Evolutionary conservation across 2,888 invertebrate genomes (phyloP).

Genomic region (Pammene fasciana): DNA sequence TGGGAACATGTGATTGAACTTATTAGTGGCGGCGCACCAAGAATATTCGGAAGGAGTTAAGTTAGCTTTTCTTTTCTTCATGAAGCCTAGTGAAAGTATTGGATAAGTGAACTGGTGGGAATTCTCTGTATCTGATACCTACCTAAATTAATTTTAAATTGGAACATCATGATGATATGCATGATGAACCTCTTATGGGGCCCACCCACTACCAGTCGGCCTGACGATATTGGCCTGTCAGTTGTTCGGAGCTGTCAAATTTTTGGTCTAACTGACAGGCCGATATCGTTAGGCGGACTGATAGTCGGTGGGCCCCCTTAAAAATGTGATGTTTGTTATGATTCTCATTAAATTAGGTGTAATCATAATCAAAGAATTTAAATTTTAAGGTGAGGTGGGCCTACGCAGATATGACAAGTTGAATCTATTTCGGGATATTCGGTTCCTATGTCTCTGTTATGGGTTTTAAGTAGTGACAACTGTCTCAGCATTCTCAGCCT

Average conservation of each 20-base stretch:
- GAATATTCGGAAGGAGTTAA: neutral
- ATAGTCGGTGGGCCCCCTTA: neutral
- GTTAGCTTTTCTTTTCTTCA: no score
- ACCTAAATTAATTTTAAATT: neutral
- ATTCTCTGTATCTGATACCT: no score
- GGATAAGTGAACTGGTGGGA: no score
- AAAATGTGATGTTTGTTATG: conserved; percentile 16
- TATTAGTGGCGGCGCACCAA: no score
- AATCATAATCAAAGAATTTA: neutral
- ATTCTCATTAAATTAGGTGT: conserved; percentile 22
- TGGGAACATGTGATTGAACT: neutral
- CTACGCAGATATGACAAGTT: neutral
- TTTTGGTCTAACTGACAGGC: no score
- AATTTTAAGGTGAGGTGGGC: neutral
- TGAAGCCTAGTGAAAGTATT: no score
- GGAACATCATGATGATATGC: neutral
- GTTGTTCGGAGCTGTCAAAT: no score
- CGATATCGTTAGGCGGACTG: no score
- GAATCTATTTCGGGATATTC: neutral
- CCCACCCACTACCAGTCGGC: no score
- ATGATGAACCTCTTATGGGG: conserved; percentile 9
- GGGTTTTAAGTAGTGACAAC: neutral
- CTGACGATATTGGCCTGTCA: no score
- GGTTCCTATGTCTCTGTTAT: neutral
- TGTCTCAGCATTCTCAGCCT: neutral